Base-by-base conservation (phyloP, 2,888 invertebrate species). In the Siphonodentalium dalli region DNA sequence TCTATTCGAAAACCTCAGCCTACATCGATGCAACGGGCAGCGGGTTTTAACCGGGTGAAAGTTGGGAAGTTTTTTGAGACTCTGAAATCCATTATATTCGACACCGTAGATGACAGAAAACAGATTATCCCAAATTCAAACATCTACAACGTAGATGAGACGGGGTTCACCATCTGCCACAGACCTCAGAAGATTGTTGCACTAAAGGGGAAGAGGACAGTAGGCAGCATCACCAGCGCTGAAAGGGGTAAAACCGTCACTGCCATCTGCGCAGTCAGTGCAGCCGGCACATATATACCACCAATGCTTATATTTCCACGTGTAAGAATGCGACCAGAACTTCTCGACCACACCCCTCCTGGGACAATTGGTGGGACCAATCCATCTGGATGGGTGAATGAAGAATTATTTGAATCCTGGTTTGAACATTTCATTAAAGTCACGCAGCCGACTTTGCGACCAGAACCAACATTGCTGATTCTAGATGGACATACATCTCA, bases 381-480 rank as follows among this genome's bases (percentile, higher is more conserved):
- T 63, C 60, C 68, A 27, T 65, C 56, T 58, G 73, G 74, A 7
- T 79, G 75, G 74, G 74, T 71, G 47, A 58, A 64, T 23, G 28
- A 35, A 8, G 59, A 61, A 7, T 33, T 64, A 3, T 71, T 71
- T 38, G 4, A 63, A 8, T 57, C 65, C 26, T 76, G 77, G 75
- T 67, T 79, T 37, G 51, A 69, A 40, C 77, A 83, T 66, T 83
- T 83, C 63, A 53, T 79, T n/a, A 40, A 62, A 20, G 45, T 58
- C 37, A 51, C 61, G 24, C 71, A 74, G 40, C 61, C 68, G 8
- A 52, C 63, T 7, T n/a, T n/a, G n/a, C 41, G 42, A 42, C 63
- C 67, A 26, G 61, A 68, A n/a, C 69, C 69, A 37, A 68, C 69
- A 6, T 58, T 79, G 29, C 43, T 81, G 15, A 65, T 80, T 20